Conservation (phyloP, 1,140 invertebrate species). For the Drosophila lacteicornis region DNA sequence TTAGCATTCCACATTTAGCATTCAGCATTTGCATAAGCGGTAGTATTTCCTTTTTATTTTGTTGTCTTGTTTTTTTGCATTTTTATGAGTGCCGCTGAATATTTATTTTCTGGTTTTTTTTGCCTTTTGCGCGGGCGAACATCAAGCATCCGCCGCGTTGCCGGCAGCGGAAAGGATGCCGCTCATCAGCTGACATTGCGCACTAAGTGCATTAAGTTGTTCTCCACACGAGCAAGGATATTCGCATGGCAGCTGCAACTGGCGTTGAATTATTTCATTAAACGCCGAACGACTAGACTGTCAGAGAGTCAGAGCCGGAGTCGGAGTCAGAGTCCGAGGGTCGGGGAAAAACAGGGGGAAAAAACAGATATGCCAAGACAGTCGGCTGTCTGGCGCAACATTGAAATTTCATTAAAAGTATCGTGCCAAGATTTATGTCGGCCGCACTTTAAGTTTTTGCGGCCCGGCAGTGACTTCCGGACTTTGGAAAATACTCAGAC, state of each 20-base stretch:
- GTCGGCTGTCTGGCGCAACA: slow-evolving; percentile 51
- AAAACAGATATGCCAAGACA: slow-evolving; percentile 26
- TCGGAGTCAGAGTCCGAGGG: not conserved
- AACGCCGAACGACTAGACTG: slow-evolving; percentile 57
- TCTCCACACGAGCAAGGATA: slow-evolving; percentile 51
- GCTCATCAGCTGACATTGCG: slow-evolving; percentile 54
- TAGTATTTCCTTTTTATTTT: slow-evolving; percentile 9
- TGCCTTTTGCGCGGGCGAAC: slow-evolving; percentile 18
- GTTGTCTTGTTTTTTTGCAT: not conserved
- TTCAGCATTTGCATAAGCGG: slow-evolving; percentile 72
- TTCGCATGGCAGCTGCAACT: slow-evolving; percentile 68
- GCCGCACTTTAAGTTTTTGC: slow-evolving; percentile 72
- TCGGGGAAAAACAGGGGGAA: slow-evolving; percentile 13
- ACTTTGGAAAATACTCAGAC: slow-evolving; percentile 75
- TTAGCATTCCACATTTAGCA: slow-evolving; percentile 71
- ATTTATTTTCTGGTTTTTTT: slow-evolving; percentile 16
- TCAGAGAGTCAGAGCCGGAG: slow-evolving; percentile 19
- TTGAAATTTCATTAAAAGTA: slow-evolving; percentile 83
- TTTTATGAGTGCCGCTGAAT: slow-evolving; percentile 36
- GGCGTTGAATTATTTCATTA: slow-evolving; percentile 80
- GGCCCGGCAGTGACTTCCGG: slow-evolving; percentile 69
- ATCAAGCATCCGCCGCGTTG: slow-evolving; percentile 60
- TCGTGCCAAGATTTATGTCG: slow-evolving; percentile 71
- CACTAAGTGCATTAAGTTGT: slow-evolving; percentile 84
- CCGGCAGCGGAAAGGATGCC: slow-evolving; percentile 17